phyloP scores from a whole-genome alignment of 2,888 invertebrate genomes.

The Mayetiola destructor region DNA sequence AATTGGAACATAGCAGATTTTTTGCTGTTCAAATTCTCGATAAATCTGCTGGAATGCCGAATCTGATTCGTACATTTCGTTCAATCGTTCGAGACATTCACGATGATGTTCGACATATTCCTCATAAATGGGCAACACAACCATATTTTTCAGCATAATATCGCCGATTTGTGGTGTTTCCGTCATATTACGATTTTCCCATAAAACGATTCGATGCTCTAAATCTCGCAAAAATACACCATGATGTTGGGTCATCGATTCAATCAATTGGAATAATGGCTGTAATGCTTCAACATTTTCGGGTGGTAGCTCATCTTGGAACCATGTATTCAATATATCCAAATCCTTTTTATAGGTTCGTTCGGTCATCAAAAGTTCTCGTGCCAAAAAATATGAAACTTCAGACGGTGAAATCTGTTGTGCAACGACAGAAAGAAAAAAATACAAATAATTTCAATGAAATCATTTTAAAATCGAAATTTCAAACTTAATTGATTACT shows the following conservation, averaged over 20 bases:
- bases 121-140: conserved; percentile 49
- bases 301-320: conserved; percentile 52
- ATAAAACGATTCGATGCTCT: conserved; percentile 56
- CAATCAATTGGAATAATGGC: conserved; percentile 49
- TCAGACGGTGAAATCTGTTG: conserved; percentile 52
- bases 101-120: conserved; percentile 59
- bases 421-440: conserved; percentile 22
- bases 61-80: conserved; percentile 58
- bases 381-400: conserved; percentile 69
- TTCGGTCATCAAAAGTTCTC: conserved; percentile 91
- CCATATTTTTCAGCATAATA: conserved; percentile 53
- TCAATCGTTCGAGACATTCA: conserved; percentile 62
- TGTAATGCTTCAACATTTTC: conserved; percentile 40
- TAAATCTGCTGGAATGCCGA: conserved; percentile 53
- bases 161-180: conserved; percentile 55
- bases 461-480: background rate
- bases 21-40: conserved; percentile 66
- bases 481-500: background rate
- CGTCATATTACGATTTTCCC: conserved; percentile 48
- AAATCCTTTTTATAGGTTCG: conserved; percentile 88
- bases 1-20: conserved; percentile 74
- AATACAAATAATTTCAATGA: conserved; percentile 12
- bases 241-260: conserved; percentile 70
- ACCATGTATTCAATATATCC: conserved; percentile 75
- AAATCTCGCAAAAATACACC: conserved; percentile 63